A percentile compares a stretch with the other conserved stretches of the same genome.
Evolutionary conservation across 2,113 vertebrate genomes (phyloP).

Genomic region (Patagioenas fasciata): DNA sequence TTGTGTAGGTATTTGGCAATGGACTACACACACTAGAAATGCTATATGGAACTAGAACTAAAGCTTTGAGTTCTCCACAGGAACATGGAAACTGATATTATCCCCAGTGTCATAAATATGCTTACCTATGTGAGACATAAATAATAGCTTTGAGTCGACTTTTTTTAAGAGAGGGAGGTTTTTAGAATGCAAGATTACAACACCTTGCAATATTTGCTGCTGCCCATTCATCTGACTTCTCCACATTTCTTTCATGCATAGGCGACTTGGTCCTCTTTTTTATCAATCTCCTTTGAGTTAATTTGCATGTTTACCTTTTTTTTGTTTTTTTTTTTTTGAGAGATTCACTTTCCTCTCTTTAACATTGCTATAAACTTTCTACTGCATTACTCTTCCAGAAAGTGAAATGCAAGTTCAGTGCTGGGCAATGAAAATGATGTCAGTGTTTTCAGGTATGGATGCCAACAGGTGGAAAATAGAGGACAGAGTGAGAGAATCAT

Average conservation of each 20-base stretch:
- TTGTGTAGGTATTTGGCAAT: not conserved
- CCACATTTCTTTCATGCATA: not conserved
- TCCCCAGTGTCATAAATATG: not conserved
- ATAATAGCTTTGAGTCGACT: not conserved
- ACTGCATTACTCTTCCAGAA: not conserved
- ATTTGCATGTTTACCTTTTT: not conserved
- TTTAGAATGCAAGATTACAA: not conserved
- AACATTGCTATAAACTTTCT: not conserved
- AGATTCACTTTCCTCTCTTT: not conserved
- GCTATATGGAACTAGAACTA: not conserved
- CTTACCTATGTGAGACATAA: not conserved
- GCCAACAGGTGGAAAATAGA: not conserved
- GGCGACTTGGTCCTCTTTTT: not conserved
- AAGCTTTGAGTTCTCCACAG: not conserved
- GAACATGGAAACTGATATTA: not conserved
- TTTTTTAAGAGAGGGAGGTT: not conserved
- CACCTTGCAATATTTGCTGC: not conserved
- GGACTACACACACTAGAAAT: not conserved
- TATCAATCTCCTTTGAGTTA: not conserved
- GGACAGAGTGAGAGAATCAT: not conserved
- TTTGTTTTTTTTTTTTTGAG: not conserved
- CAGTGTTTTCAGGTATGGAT: not conserved
- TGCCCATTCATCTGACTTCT: not conserved
- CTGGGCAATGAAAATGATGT: not conserved
- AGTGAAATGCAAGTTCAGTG: not conserved